phyloP scores from a whole-genome alignment of 2,113 vertebrate species.

The Syrmaticus mikado region DNA sequence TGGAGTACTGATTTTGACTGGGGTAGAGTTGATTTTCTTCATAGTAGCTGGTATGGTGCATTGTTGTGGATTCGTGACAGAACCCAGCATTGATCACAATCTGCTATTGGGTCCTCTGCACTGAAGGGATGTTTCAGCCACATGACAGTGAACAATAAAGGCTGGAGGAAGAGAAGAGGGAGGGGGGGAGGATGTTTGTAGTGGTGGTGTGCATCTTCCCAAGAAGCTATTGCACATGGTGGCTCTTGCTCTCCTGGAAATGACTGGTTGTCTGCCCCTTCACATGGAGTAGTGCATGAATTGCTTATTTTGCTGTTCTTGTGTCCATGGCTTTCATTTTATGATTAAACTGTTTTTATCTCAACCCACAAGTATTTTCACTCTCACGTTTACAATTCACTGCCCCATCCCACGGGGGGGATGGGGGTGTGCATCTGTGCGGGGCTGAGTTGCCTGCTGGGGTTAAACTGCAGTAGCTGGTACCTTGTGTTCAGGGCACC shows the following conservation, averaged over 20 bases:
- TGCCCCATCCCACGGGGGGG: too few species aligned
- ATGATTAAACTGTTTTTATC: not conserved
- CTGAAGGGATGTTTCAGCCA: not conserved
- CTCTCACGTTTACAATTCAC: too few species aligned
- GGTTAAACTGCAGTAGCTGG: not conserved
- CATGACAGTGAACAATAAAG: not conserved
- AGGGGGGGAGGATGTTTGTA: too few species aligned
- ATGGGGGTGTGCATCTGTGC: not conserved
- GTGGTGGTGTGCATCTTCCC: not conserved
- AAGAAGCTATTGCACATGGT: not conserved
- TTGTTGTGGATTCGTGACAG: not conserved
- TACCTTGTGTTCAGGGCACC: too few species aligned
- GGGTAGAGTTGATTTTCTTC: not conserved
- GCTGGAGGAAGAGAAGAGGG: not conserved
- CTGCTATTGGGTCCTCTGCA: not conserved
- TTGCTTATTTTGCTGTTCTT: not conserved
- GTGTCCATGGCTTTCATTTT: not conserved
- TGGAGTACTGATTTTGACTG: not conserved
- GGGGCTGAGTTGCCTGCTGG: not conserved
- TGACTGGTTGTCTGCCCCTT: not conserved
- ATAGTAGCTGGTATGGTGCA: not conserved
- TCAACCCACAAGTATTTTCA: not conserved
- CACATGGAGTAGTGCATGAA: not conserved
- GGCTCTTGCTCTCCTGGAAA: not conserved
- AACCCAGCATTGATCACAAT: not conserved